These are phyloP conservation scores for Meganola albula DNA, from an alignment of 2,888 invertebrate species.

Conservation along the genomic window DNA sequence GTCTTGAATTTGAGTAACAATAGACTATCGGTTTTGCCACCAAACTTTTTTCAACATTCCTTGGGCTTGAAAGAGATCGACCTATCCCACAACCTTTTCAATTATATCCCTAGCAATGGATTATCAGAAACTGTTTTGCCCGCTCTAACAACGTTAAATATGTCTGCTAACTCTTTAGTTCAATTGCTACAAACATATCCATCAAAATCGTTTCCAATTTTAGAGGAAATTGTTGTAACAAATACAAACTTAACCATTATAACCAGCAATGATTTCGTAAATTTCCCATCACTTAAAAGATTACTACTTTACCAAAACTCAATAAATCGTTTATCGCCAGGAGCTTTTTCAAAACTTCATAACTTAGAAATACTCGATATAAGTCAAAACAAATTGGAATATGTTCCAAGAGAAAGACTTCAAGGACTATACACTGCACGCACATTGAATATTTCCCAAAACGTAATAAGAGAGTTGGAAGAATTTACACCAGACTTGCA, in stretches of 20 bases:
- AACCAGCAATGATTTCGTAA: conserved; percentile 90
- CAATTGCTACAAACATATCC: conserved; percentile 85
- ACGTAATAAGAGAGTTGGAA: conserved; percentile 87
- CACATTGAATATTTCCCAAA: conserved; percentile 89
- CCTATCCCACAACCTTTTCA: conserved; percentile 86
- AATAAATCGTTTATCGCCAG: conserved; percentile 88
- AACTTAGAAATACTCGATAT: conserved; percentile 88
- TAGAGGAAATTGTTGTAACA: conserved; percentile 89
- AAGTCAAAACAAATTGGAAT: conserved; percentile 88
- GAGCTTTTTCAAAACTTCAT: conserved; percentile 87
- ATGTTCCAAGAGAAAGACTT: conserved; percentile 89
- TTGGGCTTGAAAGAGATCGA: conserved; percentile 85
- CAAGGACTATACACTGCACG: conserved; percentile 86
- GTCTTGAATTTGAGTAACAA: conserved; percentile 87
- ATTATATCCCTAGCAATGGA: conserved; percentile 86
- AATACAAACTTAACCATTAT: conserved; percentile 89
- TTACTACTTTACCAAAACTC: conserved; percentile 85
- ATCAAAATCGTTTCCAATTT: conserved; percentile 83
- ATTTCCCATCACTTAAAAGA: conserved; percentile 87
- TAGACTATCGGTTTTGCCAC: conserved; percentile 84
- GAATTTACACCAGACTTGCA: conserved; percentile 88
- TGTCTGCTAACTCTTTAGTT: conserved; percentile 88
- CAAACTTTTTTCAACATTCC: conserved; percentile 88
- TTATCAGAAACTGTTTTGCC: conserved; percentile 86
- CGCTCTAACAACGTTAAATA: conserved; percentile 85